Percentiles rank a stretch among this genome's conserved stretches.
These are phyloP conservation scores for Lasiurus cinereus DNA, from an alignment of 2,113 vertebrate genomes.

Conservation along the genomic window DNA sequence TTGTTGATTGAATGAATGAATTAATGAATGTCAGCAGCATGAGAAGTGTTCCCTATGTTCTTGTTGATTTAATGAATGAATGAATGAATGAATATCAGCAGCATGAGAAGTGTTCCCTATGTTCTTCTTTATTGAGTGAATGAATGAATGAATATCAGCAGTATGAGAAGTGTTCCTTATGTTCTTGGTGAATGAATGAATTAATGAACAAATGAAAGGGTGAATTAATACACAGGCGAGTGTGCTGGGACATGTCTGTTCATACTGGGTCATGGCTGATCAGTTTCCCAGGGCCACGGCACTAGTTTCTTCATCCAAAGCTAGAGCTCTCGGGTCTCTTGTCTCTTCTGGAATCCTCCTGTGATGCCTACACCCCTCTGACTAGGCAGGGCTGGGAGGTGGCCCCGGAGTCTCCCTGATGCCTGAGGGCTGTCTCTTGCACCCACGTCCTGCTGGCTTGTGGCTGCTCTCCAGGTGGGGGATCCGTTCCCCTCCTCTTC, in stretches of 20 bases:
- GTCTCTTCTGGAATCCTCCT: too few species aligned
- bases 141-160: too few species aligned
- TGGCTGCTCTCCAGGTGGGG: not conserved
- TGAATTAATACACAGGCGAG: not conserved
- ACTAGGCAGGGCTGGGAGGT: too few species aligned
- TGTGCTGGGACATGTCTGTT: not conserved
- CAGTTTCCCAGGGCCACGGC: not conserved
- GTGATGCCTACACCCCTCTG: too few species aligned
- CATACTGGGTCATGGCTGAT: not conserved
- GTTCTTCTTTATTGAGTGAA: too few species aligned
- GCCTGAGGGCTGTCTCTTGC: not conserved
- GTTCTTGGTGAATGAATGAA: not conserved
- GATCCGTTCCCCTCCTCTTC: not conserved
- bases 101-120: too few species aligned
- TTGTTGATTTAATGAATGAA: not conserved
- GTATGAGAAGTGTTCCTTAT: too few species aligned
- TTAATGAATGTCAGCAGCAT: too few species aligned
- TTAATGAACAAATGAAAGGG: not conserved
- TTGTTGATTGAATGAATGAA: too few species aligned
- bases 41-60: not conserved
- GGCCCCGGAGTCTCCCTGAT: not conserved
- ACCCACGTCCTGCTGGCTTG: rapidly evolving
- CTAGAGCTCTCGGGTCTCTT: rapidly evolving
- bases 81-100: not conserved
- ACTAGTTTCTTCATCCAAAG: not conserved